These are phyloP conservation scores for Diogma glabrata DNA, from an alignment of 2,888 invertebrate genomes.

Conservation along the genomic window DNA sequence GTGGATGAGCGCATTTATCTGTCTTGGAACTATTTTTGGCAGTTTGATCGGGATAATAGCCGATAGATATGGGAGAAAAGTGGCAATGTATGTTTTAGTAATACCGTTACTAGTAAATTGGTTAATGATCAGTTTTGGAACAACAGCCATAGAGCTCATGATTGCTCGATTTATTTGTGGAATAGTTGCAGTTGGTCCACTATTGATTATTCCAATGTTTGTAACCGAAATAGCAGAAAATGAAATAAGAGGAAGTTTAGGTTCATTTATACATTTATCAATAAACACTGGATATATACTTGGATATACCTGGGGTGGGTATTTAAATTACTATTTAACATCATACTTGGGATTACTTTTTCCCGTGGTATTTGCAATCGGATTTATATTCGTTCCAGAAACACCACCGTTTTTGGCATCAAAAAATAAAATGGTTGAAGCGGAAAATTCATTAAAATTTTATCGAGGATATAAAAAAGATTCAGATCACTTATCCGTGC, in stretches of 20 bases:
- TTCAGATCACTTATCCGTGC: not conserved
- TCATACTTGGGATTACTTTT: conserved; percentile 10
- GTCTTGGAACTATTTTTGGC: no score
- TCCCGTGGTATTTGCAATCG: conserved; percentile 7
- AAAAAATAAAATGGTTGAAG: conserved; percentile 9
- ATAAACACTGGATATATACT: conserved; percentile 27
- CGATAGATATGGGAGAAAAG: not conserved
- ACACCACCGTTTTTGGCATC: conserved; percentile 8
- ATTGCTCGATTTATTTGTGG: conserved; percentile 14
- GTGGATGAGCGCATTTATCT: no score
- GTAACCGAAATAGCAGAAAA: conserved; percentile 11
- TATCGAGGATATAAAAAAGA: conserved; percentile 2
- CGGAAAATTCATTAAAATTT: conserved; percentile 10
- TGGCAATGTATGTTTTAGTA: not conserved
- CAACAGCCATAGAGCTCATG: no score
- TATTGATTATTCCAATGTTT: conserved; percentile 11
- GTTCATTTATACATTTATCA: conserved; percentile 25
- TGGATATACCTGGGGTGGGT: conserved; percentile 20
- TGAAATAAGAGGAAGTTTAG: not conserved
- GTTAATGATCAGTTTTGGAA: conserved; percentile 14
- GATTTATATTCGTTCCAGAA: conserved; percentile 13
- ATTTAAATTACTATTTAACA: conserved; percentile 6
- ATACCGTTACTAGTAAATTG: conserved; percentile 1
- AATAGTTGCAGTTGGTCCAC: conserved; percentile 12
- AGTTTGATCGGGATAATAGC: not conserved